A percentile compares a stretch with the other conserved stretches of the same genome.
phyloP scores from a whole-genome alignment of 2,113 vertebrate species.

The Platysteira castanea region DNA sequence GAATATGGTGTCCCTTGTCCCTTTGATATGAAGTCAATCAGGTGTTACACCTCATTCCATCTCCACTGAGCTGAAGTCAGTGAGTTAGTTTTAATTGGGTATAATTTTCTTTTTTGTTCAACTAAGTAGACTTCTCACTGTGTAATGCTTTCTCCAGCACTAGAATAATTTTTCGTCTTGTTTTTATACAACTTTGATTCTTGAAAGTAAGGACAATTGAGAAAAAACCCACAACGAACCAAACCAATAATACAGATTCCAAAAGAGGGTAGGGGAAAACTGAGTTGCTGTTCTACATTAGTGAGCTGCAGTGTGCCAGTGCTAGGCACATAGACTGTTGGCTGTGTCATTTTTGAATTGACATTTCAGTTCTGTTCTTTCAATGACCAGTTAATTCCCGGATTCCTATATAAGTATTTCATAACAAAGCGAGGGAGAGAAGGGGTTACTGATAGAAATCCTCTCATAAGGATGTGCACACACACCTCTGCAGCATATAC shows the following conservation, averaged over 20 bases:
- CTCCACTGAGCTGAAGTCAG: neutral
- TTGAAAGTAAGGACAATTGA: neutral
- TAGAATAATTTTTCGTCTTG: neutral
- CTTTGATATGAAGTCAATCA: neutral
- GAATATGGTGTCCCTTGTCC: neutral
- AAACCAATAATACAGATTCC: neutral
- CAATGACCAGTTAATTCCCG: neutral
- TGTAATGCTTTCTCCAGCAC: neutral
- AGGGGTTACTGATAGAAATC: neutral
- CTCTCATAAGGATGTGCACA: neutral
- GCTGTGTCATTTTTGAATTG: neutral
- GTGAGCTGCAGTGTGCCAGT: neutral
- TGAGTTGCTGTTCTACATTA: neutral
- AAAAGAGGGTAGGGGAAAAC: neutral
- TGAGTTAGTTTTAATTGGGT: neutral
- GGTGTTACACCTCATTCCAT: neutral
- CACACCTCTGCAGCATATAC: rapidly evolving
- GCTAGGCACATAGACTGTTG: neutral
- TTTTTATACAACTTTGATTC: neutral
- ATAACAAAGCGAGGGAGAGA: neutral
- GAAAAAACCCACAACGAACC: neutral
- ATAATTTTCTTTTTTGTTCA: neutral
- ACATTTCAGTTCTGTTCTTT: neutral
- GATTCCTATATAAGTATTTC: neutral
- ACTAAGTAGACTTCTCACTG: neutral